Evolutionary conservation across 1,140 invertebrate species (phyloP), one percentile per base, ranked within the genome.

Genomic region (Rhysida immarginata): DNA sequence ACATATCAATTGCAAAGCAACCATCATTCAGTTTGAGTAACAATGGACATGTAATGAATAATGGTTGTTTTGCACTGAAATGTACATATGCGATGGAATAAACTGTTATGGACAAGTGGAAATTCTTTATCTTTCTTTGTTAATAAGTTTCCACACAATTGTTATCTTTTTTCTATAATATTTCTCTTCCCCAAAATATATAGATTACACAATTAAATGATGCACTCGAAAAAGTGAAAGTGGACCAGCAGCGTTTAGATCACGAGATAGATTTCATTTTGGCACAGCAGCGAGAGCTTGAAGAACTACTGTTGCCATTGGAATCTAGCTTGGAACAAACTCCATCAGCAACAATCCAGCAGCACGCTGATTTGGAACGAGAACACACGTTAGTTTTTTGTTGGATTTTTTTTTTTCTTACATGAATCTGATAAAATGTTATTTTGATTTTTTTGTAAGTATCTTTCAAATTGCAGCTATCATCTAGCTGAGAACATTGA

Each of bases 231-330:
- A 77, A 80, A 59, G 85, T 94, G 0, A 91, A 92, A 72, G 75
- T 82, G 24, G 87, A 96, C 64, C 92, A 96, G 62, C 81, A 87
- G 61, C 81, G 87, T 58, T 69, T 96, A 18, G 90, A 96, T 65
- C 84, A 92, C 58, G 91, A 96, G 66, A 69, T 96, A n/a, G 90
- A 96, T 69, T 96, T 95, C 68, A 85, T 96, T 53, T 75, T 87
- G 56, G 82, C 85, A 0, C 92, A 96, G 65, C 92, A 96, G 69
- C 82, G 84, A 60, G 93, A 97, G 67, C 69, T 96, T 2, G 88
- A 95, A 68, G 87, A 93, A 57, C 75, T 90, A 27, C 73, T 96
- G 14, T 74, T 76, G 1, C 89, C 90, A 0, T 69, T 96, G 29
- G 91, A 96, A 70, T 84, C 84, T 60, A 66, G 68, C 20, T 63